Evolutionary conservation across 2,113 vertebrate species (phyloP).

Genomic region (Lathamus discolor): DNA sequence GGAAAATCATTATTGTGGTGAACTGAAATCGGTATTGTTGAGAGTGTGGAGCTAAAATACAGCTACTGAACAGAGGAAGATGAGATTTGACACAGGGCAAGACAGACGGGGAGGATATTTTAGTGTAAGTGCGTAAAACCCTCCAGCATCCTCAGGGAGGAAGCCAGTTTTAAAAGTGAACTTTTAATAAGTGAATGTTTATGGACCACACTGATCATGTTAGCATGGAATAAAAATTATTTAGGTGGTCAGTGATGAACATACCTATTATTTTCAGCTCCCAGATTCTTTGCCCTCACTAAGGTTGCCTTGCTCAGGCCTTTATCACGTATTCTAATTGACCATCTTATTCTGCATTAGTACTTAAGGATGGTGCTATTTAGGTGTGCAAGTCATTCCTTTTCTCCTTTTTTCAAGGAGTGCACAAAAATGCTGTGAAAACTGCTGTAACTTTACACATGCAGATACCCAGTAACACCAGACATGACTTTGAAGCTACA

Average conservation of each 20-base stretch:
- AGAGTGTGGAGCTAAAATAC: not conserved
- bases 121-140: not conserved
- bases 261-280: not conserved
- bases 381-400: rapidly evolving
- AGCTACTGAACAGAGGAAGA: not conserved
- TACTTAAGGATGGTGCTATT: not conserved
- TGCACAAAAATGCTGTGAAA: not conserved
- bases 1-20: not conserved
- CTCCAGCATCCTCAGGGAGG: not conserved
- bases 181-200: not conserved
- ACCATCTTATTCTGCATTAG: not conserved
- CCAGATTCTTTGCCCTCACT: not conserved
- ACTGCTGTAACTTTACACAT: rapidly evolving
- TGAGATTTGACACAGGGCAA: rapidly evolving
- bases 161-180: rapidly evolving
- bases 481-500: not conserved
- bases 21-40: rapidly evolving
- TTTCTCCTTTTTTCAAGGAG: not conserved
- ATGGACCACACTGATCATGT: rapidly evolving
- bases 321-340: not conserved
- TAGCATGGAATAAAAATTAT: not conserved
- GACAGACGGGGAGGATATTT: rapidly evolving
- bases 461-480: not conserved
- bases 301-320: not conserved
- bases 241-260: not conserved